Base-by-base conservation (phyloP, 2,888 invertebrate genomes). In the Clistopyga incitator region DNA sequence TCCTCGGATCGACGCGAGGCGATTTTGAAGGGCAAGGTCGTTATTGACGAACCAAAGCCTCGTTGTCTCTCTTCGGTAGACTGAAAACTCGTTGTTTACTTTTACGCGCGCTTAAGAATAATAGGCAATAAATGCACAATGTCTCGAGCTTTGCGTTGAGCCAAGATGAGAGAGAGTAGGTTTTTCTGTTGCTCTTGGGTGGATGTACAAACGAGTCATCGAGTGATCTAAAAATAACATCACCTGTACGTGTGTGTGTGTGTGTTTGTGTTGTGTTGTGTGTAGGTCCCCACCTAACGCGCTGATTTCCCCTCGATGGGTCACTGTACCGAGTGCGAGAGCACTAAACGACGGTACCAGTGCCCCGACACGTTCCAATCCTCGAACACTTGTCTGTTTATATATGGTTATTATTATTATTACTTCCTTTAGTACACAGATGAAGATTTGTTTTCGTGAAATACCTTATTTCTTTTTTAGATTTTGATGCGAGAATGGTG, bases 141-240 rank as follows among this genome's bases (percentile, higher is more conserved):
- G 10, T 54, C 3, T 54, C 8, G 52, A 23, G 4, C 8, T 18
- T 54, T 20, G 6, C 13, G 2, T 45, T 3, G n/a, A n/a, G 2
- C 13, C 13, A 45, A 45, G 13, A 45, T 11, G 3, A 11, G 11
- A 10, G 45, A 13, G 13, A 47, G 15, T 47, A 47, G 3, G 47
- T 47, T 10, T 38, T n/a, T n/a, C n/a, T n/a, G n/a, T n/a, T 38
- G 10, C 10, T 38, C 10, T 38, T 38, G 38, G 38, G 2, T 3
- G 38, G 38, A 38, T 38, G 10, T 38, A 38, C 0, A 4, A 13
- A 1, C 47, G n/a, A 13, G 54, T 18, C 45, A 42, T 38, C 38
- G 13, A 54, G 54, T 54, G 54, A 56, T 54, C 71, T 71, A 56
- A 71, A 71, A 71, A 71, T 71, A 71, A 56, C 18, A 42, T 42